These are phyloP conservation scores for Pecten maximus DNA, from an alignment of 2,888 invertebrate genomes.

Conservation along the genomic window DNA sequence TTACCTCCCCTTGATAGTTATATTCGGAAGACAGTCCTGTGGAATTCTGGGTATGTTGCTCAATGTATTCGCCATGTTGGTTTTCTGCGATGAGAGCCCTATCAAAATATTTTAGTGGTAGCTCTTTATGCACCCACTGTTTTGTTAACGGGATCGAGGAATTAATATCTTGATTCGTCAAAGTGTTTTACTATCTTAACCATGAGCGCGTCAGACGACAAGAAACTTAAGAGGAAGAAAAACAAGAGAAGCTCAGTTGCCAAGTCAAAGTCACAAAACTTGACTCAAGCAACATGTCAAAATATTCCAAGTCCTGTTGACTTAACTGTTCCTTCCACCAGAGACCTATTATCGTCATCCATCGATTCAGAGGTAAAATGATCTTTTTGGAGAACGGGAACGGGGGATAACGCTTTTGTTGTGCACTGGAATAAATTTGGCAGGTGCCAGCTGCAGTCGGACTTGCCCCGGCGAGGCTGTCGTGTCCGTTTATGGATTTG, in stretches of 20 bases:
- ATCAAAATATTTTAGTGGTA: conserved; percentile 43
- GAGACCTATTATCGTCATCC: conserved; percentile 49
- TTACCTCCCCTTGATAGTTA: conserved; percentile 52
- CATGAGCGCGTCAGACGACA: conserved; percentile 75
- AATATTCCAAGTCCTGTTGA: conserved; percentile 49
- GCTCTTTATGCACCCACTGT: background rate
- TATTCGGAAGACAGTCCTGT: background rate
- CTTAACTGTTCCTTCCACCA: conserved; percentile 46
- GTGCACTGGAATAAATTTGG: background rate
- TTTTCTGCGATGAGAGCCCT: conserved; percentile 57
- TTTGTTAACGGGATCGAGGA: conserved; percentile 21
- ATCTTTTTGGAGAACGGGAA: background rate
- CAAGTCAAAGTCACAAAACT: conserved; percentile 66
- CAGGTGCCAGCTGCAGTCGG: conserved; percentile 22
- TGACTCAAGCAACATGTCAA: conserved; percentile 54
- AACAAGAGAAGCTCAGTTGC: conserved; percentile 69
- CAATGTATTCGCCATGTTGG: conserved; percentile 72
- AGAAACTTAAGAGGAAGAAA: conserved; percentile 75
- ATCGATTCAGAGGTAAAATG: conserved; percentile 64
- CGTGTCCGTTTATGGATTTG: conserved; percentile 33
- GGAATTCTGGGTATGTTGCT: conserved; percentile 70
- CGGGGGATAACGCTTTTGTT: background rate
- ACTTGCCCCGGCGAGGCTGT: background rate
- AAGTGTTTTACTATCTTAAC: conserved; percentile 37
- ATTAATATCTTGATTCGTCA: conserved; percentile 24